Base-by-base conservation (phyloP, 2,888 invertebrate genomes). In the Papilio gigon region DNA sequence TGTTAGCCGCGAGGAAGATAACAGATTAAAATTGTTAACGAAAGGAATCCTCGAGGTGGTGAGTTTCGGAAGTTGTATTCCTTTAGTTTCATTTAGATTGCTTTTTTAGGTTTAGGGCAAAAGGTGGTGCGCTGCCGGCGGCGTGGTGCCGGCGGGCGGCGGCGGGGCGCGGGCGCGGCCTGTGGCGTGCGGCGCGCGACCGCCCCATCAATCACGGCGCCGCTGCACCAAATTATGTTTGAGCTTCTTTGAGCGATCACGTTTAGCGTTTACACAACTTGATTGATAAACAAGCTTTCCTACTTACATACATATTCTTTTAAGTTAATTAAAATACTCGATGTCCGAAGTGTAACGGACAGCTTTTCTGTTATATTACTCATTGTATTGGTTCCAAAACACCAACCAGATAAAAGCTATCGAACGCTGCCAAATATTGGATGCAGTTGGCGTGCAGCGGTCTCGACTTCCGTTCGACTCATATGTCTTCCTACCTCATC, bases 221-320 rank as follows among this genome's bases (percentile, higher is more conserved):
- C 59, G 58, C 58, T 50, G 58, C 62, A 14, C 58, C 70, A 65
- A 65, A 68, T 68, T 68, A 40, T 65, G 64, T 68, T 68, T 65
- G 65, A 40, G 68, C 68, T 64, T 63, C 60, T 68, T 44, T 64
- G 63, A 64, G 63, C 42, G 68, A 68, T 68, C 27, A 44, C 44
- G 44, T 47, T 58, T 44, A 47, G 11, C 58, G 58, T 63, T 63
- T 64, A 67, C 70, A 65, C 65, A 47, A 70, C 50, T 71, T 63
- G 62, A 62, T 68, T 44, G 47, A 64, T 59, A 64, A 64, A 68
- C 64, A 64, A 68, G 20, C 56, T 44, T 58, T 64, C 14, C 33
- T 17, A 35, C 58, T 63, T 17, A 63, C 14, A 47, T 58, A 47
- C 17, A 66, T 66, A 44, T 66, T 33, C 65, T 56, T 27, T 67